Conservation (phyloP, 2,888 invertebrate species). For the Metalampra italica region DNA sequence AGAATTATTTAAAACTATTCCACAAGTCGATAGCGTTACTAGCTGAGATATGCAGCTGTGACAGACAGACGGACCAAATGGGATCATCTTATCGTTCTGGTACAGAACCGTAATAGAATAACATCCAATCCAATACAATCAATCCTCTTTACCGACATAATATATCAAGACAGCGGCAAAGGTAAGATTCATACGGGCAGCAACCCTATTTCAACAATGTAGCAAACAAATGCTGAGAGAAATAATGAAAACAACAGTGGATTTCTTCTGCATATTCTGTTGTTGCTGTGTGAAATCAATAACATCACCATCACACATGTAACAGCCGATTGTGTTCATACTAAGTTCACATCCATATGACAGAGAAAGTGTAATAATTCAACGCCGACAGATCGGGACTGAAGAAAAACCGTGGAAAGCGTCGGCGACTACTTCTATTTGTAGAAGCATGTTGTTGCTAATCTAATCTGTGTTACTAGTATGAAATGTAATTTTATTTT, state of each 20-base stretch:
- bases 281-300: neutral
- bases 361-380: conserved; percentile 9
- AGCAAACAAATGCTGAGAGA: neutral
- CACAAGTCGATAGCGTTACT: too few relatives aligned
- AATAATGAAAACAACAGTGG: neutral
- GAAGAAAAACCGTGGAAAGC: conserved; percentile 29
- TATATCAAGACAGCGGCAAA: too few relatives aligned
- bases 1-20: too few relatives aligned
- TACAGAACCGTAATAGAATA: too few relatives aligned
- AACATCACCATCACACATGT: neutral
- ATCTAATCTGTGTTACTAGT: neutral
- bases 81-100: too few relatives aligned
- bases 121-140: too few relatives aligned
- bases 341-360: neutral
- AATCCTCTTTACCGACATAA: too few relatives aligned
- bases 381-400: neutral
- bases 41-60: too few relatives aligned
- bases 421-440: conserved; percentile 11
- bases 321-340: neutral
- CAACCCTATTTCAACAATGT: neutral
- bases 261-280: neutral
- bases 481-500: neutral
- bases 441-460: neutral
- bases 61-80: too few relatives aligned
- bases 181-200: too few relatives aligned